Conservation (phyloP, 1,140 invertebrate species). For the Panagrolaimus sp. region DNA sequence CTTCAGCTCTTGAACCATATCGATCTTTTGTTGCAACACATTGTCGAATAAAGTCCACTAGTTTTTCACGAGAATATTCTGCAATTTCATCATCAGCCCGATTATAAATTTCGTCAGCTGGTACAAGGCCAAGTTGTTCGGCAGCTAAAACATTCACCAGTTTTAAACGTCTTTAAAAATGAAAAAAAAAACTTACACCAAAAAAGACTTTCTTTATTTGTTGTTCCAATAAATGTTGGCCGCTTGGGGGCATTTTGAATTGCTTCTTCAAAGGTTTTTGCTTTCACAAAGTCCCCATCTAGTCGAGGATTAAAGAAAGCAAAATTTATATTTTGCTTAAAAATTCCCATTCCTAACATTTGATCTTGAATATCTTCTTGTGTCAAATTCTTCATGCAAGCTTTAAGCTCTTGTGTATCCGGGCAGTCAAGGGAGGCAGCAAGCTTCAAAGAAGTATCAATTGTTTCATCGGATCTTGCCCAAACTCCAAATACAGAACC, state of each 20-base stretch:
- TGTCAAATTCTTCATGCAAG: neutral
- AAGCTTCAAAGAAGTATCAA: neutral
- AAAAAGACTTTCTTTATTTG: neutral
- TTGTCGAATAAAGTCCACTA: neutral
- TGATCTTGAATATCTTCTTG: neutral
- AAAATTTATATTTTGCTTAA: constrained; percentile 5
- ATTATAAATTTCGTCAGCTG: constrained; percentile 5
- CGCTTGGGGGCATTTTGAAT: constrained; percentile 8
- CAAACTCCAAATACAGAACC: neutral
- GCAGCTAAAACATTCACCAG: neutral
- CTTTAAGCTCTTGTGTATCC: neutral
- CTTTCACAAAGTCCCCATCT: neutral
- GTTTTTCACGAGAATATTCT: constrained; percentile 1
- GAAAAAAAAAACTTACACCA: neutral
- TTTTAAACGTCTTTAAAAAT: neutral
- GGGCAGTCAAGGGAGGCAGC: neutral
- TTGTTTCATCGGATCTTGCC: neutral
- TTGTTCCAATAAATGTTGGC: neutral
- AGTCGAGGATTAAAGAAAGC: neutral
- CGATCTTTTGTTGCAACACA: neutral
- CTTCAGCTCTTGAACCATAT: neutral
- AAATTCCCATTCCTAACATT: neutral
- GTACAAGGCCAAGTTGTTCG: neutral
- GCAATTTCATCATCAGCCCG: neutral
- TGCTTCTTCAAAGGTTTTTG: neutral